Evolutionary conservation across 2,113 vertebrate species (phyloP).

Genomic region (Dasyurus viverrinus): DNA sequence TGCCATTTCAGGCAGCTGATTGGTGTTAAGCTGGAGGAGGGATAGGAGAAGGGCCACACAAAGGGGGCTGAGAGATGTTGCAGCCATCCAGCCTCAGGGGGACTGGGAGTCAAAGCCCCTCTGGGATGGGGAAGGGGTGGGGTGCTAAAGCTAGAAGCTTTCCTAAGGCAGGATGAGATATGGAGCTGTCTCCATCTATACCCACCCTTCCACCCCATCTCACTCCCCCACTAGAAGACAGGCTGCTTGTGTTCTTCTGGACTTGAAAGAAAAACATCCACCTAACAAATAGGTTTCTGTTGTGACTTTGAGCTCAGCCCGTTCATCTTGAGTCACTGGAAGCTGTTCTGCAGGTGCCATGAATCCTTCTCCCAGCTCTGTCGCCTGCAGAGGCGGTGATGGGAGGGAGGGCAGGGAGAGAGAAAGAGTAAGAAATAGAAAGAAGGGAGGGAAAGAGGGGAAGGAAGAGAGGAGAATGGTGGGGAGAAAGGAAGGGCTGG

Average conservation of each 20-base stretch:
- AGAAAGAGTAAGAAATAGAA: slow-evolving; percentile 14
- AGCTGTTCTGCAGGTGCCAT: slow-evolving; percentile 14
- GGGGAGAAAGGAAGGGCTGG: not conserved
- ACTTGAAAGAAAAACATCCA: slow-evolving; percentile 68
- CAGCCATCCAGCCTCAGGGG: slow-evolving; percentile 7
- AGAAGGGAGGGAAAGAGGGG: not conserved
- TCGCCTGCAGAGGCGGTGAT: slow-evolving; percentile 28
- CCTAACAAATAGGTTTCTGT: slow-evolving; percentile 73
- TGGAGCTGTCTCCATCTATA: slow-evolving; percentile 3
- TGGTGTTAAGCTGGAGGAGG: not conserved
- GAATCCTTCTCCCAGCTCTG: slow-evolving; percentile 30
- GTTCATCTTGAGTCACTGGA: slow-evolving; percentile 66
- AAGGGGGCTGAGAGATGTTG: slow-evolving; percentile 1
- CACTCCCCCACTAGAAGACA: slow-evolving; percentile 6
- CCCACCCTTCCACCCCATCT: not conserved
- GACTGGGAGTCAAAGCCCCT: slow-evolving; percentile 13
- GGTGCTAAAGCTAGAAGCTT: slow-evolving; percentile 7
- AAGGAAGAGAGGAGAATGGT: not conserved
- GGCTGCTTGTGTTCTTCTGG: slow-evolving; percentile 57
- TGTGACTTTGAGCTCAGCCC: slow-evolving; percentile 56
- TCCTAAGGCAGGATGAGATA: slow-evolving; percentile 45
- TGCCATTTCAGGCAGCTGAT: not conserved
- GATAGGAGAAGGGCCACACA: not conserved
- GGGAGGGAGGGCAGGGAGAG: not conserved
- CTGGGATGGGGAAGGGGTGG: not conserved